These are phyloP conservation scores for Eustalomyia histrio DNA, from an alignment of 2,888 invertebrate species.

Conservation along the genomic window DNA sequence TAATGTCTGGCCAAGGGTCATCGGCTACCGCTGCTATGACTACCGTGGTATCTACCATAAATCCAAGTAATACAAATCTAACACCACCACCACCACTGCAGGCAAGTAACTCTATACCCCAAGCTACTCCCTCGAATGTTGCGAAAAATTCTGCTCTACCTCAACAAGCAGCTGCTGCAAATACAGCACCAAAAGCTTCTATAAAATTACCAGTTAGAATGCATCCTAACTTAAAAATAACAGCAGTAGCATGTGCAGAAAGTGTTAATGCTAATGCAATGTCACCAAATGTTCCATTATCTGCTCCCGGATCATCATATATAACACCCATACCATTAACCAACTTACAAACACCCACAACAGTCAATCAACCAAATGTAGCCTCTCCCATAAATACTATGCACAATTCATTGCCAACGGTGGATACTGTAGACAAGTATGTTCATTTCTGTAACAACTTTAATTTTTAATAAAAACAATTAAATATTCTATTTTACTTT, in stretches of 20 bases:
- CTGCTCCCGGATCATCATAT: conserved; percentile 28
- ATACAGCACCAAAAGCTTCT: conserved; percentile 48
- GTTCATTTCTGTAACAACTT: background rate
- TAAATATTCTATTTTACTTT: background rate
- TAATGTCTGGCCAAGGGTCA: conserved; percentile 70
- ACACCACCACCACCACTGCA: background rate
- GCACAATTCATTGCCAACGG: background rate
- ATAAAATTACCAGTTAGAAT: conserved; percentile 68
- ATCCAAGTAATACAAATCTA: conserved; percentile 6
- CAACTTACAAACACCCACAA: conserved; percentile 57
- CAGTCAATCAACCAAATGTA: background rate
- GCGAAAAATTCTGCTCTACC: background rate
- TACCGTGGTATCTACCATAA: conserved; percentile 54
- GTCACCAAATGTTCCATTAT: conserved; percentile 1
- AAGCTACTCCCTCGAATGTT: background rate
- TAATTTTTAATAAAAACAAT: no score
- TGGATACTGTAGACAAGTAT: conserved; percentile 60
- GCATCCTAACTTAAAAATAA: conserved; percentile 72
- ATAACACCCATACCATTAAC: conserved; percentile 67
- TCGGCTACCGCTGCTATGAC: conserved; percentile 61
- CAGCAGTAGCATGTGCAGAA: conserved; percentile 70
- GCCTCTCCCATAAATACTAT: background rate
- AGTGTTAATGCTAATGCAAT: conserved; percentile 39
- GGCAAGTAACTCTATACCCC: conserved; percentile 4
- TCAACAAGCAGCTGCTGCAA: background rate